A percentile compares a stretch with the other conserved stretches of the same genome.
Conservation (phyloP, 2,888 invertebrate genomes). For the Harpagoxenus sublaevis region DNA sequence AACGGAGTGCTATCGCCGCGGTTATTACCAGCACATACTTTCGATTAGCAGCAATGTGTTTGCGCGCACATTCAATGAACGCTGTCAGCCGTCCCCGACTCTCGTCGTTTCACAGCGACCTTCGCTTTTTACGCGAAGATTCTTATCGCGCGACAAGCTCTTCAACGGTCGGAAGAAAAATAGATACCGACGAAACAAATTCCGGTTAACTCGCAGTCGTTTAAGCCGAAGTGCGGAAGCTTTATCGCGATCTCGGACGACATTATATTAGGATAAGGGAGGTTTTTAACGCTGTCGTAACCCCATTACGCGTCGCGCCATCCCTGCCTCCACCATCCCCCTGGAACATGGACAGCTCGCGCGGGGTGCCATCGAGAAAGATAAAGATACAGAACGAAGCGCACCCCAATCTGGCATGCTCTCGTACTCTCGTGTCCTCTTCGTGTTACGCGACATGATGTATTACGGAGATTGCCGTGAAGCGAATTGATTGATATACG, state of each 20-base stretch:
- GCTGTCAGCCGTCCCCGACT: background rate
- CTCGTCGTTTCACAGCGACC: background rate
- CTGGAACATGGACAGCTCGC: conserved; percentile 48
- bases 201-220: conserved; percentile 66
- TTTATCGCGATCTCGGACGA: conserved; percentile 74
- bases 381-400: conserved; percentile 67
- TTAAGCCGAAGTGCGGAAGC: conserved; percentile 65
- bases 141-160: conserved; percentile 41
- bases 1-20: background rate
- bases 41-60: conserved; percentile 49
- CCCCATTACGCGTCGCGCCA: conserved; percentile 74
- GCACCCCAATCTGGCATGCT: conserved; percentile 36
- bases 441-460: conserved; percentile 31
- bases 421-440: conserved; percentile 26
- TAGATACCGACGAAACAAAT: conserved; percentile 62
- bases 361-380: conserved; percentile 49
- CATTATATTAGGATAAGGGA: conserved; percentile 75
- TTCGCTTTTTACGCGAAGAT: conserved; percentile 38
- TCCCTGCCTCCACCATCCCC: conserved; percentile 47
- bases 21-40: conserved; percentile 2
- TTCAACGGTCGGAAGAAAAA: conserved; percentile 44
- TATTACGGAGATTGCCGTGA: conserved; percentile 36
- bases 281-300: conserved; percentile 77
- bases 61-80: conserved; percentile 30
- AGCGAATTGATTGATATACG: conserved; percentile 59